phyloP scores from a whole-genome alignment of 2,888 invertebrate species.

The Oscheius sp. region DNA sequence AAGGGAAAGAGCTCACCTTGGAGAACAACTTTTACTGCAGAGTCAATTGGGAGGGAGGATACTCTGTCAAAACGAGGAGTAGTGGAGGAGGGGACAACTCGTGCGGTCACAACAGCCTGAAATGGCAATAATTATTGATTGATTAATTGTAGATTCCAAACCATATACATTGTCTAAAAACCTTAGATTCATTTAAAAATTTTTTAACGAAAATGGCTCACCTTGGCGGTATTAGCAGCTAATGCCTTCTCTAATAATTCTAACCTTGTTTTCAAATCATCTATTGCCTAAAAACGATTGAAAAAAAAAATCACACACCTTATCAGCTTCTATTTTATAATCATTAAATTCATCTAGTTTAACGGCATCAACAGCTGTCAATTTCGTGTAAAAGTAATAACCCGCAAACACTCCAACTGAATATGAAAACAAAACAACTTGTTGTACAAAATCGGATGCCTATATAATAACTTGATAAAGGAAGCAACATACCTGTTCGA shows the following conservation, averaged over 20 bases:
- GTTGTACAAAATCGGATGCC: conserved; percentile 68
- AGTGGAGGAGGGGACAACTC: neutral
- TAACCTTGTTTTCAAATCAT: conserved; percentile 2
- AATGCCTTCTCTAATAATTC: conserved; percentile 16
- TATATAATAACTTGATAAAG: neutral
- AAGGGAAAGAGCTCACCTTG: conserved; percentile 37
- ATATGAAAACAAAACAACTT: conserved; percentile 66
- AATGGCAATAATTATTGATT: neutral
- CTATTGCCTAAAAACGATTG: conserved; percentile 5
- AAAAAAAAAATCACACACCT: neutral
- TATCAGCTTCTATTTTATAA: conserved; percentile 36
- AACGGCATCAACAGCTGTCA: conserved; percentile 50
- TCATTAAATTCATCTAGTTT: conserved; percentile 49
- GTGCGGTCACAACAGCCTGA: neutral
- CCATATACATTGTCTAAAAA: neutral
- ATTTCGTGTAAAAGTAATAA: conserved; percentile 61
- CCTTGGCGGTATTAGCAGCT: conserved; percentile 5
- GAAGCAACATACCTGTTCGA: conserved; percentile 52
- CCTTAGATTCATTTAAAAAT: neutral
- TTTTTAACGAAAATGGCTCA: neutral
- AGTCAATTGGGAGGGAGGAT: conserved; percentile 54
- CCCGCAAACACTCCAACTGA: conserved; percentile 64
- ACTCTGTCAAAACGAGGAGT: conserved; percentile 40
- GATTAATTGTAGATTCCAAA: neutral
- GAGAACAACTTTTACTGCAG: conserved; percentile 44